A percentile compares a stretch with the other conserved stretches of the same genome.
phyloP scores from a whole-genome alignment of 2,888 invertebrate genomes.

The Coelogynopora nodosa region DNA sequence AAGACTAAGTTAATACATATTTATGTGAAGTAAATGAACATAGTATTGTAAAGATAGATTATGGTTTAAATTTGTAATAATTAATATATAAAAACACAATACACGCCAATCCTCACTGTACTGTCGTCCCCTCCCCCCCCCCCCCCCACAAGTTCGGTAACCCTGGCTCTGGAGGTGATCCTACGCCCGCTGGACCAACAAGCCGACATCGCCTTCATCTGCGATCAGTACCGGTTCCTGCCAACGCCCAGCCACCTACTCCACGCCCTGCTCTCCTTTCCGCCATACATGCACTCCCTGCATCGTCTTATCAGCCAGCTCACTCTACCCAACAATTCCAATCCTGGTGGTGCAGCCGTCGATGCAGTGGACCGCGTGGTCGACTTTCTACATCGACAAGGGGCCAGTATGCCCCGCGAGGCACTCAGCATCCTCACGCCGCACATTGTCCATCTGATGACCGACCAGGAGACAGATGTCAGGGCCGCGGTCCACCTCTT shows the following conservation, averaged over 20 bases:
- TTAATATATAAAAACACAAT: too few relatives aligned
- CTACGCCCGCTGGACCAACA: neutral
- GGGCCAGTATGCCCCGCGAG: neutral
- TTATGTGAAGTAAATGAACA: too few relatives aligned
- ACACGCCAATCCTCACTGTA: neutral
- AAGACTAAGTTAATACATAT: too few relatives aligned
- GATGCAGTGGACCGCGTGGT: neutral
- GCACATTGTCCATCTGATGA: neutral
- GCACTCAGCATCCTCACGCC: neutral
- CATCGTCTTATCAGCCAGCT: neutral
- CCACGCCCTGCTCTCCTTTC: neutral
- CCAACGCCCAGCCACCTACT: neutral
- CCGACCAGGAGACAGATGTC: neutral
- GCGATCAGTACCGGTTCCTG: neutral
- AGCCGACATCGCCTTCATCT: neutral
- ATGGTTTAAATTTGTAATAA: too few relatives aligned
- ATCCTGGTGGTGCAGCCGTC: neutral
- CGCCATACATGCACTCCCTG: constrained; percentile 1
- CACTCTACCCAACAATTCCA: neutral
- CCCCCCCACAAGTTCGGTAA: neutral
- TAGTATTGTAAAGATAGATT: too few relatives aligned
- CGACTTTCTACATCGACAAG: neutral
- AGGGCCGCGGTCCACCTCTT: neutral
- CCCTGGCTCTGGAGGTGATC: neutral
- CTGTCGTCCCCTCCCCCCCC: neutral